Evolutionary conservation across 2,113 vertebrate genomes (phyloP).

Genomic region (Trochalopteron elliotii): DNA sequence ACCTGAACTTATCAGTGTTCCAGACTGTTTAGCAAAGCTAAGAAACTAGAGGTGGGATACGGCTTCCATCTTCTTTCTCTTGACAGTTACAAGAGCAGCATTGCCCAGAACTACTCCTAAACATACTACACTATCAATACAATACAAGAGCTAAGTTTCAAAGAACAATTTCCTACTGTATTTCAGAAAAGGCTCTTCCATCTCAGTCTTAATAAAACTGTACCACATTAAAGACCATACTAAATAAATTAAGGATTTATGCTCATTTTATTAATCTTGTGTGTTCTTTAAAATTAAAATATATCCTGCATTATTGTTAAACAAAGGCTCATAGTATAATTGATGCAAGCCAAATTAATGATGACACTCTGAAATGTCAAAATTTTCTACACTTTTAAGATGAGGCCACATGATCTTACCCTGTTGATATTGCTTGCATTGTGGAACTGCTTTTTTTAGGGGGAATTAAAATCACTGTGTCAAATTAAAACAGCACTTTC

Average conservation of each 20-base stretch:
- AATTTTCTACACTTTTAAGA: neutral
- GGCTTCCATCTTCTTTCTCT: neutral
- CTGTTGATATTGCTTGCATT: neutral
- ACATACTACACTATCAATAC: neutral
- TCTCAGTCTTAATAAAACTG: neutral
- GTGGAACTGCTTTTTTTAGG: neutral
- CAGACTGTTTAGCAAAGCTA: neutral
- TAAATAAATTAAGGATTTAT: neutral
- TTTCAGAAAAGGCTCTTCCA: neutral
- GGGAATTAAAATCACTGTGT: neutral
- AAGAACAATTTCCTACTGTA: neutral
- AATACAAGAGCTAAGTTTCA: neutral
- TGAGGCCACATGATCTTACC: neutral
- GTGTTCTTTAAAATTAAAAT: neutral
- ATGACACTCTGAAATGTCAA: neutral
- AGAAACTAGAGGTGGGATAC: neutral
- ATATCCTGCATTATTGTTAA: neutral
- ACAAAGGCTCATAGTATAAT: neutral
- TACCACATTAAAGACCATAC: neutral
- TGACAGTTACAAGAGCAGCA: neutral
- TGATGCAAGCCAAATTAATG: neutral
- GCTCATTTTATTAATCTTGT: neutral
- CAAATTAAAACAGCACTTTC: neutral
- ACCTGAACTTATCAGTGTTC: neutral
- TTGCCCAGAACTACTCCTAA: neutral